Percentiles rank a stretch among this genome's conserved stretches.
phyloP scores from a whole-genome alignment of 2,113 vertebrate species.

The Columbina picui region DNA sequence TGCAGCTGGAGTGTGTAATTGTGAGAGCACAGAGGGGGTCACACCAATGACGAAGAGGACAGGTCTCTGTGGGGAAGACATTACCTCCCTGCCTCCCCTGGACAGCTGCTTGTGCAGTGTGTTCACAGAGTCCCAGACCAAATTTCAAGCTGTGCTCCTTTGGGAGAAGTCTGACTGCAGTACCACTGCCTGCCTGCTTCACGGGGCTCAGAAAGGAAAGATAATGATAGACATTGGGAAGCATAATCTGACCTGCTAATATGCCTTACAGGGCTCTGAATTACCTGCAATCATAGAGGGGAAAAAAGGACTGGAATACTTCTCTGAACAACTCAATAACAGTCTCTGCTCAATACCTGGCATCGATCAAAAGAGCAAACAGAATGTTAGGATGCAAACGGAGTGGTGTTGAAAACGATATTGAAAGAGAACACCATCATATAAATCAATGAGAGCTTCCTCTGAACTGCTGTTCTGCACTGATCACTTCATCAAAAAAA shows the following conservation, averaged over 20 bases:
- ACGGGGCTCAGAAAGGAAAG: not conserved
- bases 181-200: not conserved
- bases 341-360: not conserved
- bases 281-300: not conserved
- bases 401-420: not conserved
- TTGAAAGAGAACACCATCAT: not conserved
- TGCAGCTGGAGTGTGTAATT: not conserved
- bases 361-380: conserved; percentile 24
- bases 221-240: not conserved
- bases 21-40: not conserved
- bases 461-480: not conserved
- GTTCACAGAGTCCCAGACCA: not conserved
- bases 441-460: conserved; percentile 25
- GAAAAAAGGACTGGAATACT: not conserved
- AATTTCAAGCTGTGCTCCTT: conserved; percentile 11
- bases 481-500: conserved; percentile 30
- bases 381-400: conserved; percentile 1
- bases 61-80: not conserved
- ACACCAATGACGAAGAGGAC: not conserved
- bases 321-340: conserved; percentile 30
- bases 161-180: not conserved
- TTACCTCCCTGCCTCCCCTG: not conserved
- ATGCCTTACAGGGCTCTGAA: conserved; percentile 9
- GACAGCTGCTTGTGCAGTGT: not conserved
- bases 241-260: conserved; percentile 15